These are phyloP conservation scores for Gephyroberyx darwinii DNA, from an alignment of 2,797 vertebrate species.

Conservation along the genomic window DNA sequence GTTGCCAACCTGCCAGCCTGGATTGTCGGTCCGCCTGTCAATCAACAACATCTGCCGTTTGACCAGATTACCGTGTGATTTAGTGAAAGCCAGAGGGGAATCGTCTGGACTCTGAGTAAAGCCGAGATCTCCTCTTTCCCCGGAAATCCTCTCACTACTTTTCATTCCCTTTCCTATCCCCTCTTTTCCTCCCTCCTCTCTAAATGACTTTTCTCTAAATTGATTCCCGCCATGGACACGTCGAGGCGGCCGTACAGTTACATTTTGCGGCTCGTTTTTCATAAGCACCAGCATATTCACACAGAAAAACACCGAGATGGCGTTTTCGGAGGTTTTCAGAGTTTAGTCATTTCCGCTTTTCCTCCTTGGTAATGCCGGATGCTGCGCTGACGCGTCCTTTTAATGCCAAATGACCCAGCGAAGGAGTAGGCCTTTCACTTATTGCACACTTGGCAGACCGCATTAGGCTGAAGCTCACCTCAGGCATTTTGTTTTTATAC, in stretches of 20 bases:
- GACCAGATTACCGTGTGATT: constrained; percentile 73
- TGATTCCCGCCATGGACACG: constrained; percentile 49
- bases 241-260: constrained; percentile 84
- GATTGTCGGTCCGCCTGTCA: constrained; percentile 83
- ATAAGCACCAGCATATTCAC: constrained; percentile 71
- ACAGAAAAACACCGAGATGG: neutral
- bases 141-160: constrained; percentile 13
- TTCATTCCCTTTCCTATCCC: constrained; percentile 32
- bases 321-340: neutral
- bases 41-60: constrained; percentile 81
- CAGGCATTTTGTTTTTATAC: constrained; percentile 80
- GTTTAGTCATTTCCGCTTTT: constrained; percentile 77
- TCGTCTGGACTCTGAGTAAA: too few relatives aligned
- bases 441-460: constrained; percentile 67
- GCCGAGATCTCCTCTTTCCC: too few relatives aligned
- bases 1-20: constrained; percentile 89
- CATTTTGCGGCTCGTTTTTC: constrained; percentile 81
- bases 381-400: constrained; percentile 36
- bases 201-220: constrained; percentile 2
- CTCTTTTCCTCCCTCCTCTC: neutral
- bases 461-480: constrained; percentile 88
- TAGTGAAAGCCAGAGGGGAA: constrained; percentile 48
- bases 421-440: constrained; percentile 37
- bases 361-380: constrained; percentile 44
- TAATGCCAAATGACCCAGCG: constrained; percentile 59